Evolutionary conservation across 2,888 invertebrate species (phyloP), one percentile per base, ranked within the genome.

Genomic region (Escarpia spicata): DNA sequence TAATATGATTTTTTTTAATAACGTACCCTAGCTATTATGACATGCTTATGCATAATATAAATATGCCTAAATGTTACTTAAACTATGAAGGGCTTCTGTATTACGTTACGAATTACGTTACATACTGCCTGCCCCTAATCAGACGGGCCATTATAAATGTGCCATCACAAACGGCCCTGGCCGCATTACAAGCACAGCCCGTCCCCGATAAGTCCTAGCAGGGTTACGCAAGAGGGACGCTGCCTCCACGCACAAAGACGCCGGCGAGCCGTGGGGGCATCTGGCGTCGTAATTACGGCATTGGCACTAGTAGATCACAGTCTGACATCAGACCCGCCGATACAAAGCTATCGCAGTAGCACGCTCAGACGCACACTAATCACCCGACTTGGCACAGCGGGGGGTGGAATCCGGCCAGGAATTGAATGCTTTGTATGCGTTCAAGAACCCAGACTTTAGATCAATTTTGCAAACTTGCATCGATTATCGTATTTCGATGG

Each of bases 201-300:
- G 26, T 75, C 75, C n/a, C 19, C 26, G 75, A 75, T 75, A 75
- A 75, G 75, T 26, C 75, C 75, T 26, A 26, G 75, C 75, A 75
- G 19, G 75, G 75, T 75, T 75, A 75, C 75, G 75, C 75, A 75
- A 75, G 26, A 75, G 75, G 75, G 75, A n/a, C n/a, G 75, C 75
- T 75, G 75, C 19, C n/a, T 52, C n/a, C 52, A 52, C 52, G 15
- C 75, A 26, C 75, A 75, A 75, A 75, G 75, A 75, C 75, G 75
- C 75, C 26, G 19, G 75, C 6, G 75, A 26, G 15, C 60, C 19
- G 19, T 75, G 75, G 2, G 9, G 12, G 26, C 75, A 75, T 75
- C 75, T 75, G 75, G 75, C 19, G 75, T 19, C 75, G 75, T 75
- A 15, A 75, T 75, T 75, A 75, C 4, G 19, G 26, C 75, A 26